Evolutionary conservation across 1,140 invertebrate genomes (phyloP).

Genomic region (Marisa cornuarietis): DNA sequence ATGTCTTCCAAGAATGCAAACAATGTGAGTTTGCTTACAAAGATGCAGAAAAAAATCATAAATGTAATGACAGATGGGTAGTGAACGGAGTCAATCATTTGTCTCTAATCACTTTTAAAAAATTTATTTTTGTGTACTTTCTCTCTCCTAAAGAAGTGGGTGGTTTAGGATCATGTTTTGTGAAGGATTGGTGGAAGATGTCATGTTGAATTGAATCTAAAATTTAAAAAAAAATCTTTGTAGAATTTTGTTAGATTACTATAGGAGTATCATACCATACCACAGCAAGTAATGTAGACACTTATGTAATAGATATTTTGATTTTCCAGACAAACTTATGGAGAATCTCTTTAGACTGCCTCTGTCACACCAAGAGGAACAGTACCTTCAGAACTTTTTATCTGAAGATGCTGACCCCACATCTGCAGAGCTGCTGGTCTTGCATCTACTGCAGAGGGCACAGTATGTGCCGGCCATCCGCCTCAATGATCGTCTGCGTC

Average conservation of each 20-base stretch:
- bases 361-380: constrained; percentile 70
- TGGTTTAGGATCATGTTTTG: too few relatives aligned
- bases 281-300: too few relatives aligned
- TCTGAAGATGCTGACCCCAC: constrained; percentile 66
- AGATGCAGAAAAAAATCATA: too few relatives aligned
- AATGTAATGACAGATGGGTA: too few relatives aligned
- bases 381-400: constrained; percentile 70
- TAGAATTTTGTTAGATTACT: too few relatives aligned
- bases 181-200: too few relatives aligned
- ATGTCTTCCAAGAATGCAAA: constrained; percentile 65
- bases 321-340: constrained; percentile 63
- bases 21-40: constrained; percentile 51
- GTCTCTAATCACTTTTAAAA: too few relatives aligned
- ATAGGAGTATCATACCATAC: background rate
- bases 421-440: constrained; percentile 67
- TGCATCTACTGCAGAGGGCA: constrained; percentile 67
- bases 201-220: too few relatives aligned
- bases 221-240: too few relatives aligned
- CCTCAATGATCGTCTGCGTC: constrained; percentile 61
- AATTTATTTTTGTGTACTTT: too few relatives aligned
- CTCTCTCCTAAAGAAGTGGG: too few relatives aligned
- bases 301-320: constrained; percentile 1
- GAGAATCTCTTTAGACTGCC: constrained; percentile 70
- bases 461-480: constrained; percentile 65
- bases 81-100: too few relatives aligned